A percentile compares a stretch with the other conserved stretches of the same genome.
phyloP scores from a whole-genome alignment of 2,797 vertebrate genomes.

The Cheirogaleus major region DNA sequence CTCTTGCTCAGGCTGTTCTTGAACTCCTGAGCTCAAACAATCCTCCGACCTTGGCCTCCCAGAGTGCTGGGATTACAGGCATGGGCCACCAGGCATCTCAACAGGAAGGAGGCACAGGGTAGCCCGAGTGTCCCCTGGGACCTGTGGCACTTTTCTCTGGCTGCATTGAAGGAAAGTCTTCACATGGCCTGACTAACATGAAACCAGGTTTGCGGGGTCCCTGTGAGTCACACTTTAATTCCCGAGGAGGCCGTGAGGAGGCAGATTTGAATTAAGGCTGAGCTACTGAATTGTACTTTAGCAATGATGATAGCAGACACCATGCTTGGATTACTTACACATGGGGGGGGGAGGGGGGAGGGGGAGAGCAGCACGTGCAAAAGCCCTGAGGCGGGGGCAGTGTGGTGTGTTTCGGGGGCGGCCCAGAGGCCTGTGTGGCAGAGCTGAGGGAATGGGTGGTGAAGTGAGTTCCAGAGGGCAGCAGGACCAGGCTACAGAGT shows the following conservation, averaged over 20 bases:
- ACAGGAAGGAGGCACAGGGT: neutral
- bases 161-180: neutral
- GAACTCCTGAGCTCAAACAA: too few species aligned
- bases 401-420: accelerated
- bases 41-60: too few species aligned
- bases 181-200: neutral
- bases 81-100: neutral
- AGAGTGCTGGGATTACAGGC: too few species aligned
- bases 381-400: neutral
- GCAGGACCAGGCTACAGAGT: too few species aligned
- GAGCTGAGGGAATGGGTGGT: neutral
- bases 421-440: neutral
- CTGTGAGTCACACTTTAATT: neutral
- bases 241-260: neutral
- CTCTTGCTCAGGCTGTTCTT: too few species aligned
- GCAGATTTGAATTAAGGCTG: neutral
- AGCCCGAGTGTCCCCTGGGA: neutral
- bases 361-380: accelerated
- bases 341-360: too few species aligned
- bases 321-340: accelerated
- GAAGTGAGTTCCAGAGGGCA: neutral
- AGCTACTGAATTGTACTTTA: neutral
- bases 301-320: accelerated
- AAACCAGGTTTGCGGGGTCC: neutral
- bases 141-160: neutral